Conservation (phyloP, 2,888 invertebrate genomes). For the Imbricaverruca yamaguchii region DNA sequence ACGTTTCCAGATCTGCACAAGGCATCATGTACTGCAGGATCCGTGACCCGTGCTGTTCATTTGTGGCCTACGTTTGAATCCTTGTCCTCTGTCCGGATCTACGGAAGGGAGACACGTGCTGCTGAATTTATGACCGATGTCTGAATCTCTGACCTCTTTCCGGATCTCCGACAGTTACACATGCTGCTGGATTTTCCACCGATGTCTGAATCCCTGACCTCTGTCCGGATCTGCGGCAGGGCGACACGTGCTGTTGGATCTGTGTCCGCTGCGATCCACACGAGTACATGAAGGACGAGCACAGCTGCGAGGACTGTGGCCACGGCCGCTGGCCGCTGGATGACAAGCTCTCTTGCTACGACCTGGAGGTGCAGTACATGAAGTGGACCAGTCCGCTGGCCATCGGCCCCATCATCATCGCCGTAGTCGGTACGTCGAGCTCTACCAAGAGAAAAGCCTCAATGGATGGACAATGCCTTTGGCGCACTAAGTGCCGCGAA, state of each 20-base stretch:
- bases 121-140: too few relatives aligned
- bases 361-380: slow-evolving; percentile 56
- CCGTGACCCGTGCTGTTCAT: too few relatives aligned
- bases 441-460: too few relatives aligned
- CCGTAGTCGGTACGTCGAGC: slow-evolving; percentile 49
- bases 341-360: slow-evolving; percentile 55
- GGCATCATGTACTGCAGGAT: too few relatives aligned
- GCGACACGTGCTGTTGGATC: slow-evolving; percentile 68
- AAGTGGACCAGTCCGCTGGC: slow-evolving; percentile 59
- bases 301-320: slow-evolving; percentile 57
- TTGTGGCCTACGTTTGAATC: too few relatives aligned
- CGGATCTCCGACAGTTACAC: neutral
- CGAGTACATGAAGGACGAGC: slow-evolving; percentile 58
- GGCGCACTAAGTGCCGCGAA: too few relatives aligned
- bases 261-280: slow-evolving; percentile 62
- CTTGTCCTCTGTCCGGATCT: too few relatives aligned
- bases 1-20: too few relatives aligned
- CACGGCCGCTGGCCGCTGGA: slow-evolving; percentile 55
- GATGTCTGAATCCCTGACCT: too few relatives aligned
- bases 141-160: too few relatives aligned
- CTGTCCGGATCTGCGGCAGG: slow-evolving; percentile 38
- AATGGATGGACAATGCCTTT: too few relatives aligned
- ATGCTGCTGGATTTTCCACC: neutral
- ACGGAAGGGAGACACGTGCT: too few relatives aligned
- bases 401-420: slow-evolving; percentile 54